phyloP scores from a whole-genome alignment of 2,113 vertebrate genomes.

The Cacatua alba region DNA sequence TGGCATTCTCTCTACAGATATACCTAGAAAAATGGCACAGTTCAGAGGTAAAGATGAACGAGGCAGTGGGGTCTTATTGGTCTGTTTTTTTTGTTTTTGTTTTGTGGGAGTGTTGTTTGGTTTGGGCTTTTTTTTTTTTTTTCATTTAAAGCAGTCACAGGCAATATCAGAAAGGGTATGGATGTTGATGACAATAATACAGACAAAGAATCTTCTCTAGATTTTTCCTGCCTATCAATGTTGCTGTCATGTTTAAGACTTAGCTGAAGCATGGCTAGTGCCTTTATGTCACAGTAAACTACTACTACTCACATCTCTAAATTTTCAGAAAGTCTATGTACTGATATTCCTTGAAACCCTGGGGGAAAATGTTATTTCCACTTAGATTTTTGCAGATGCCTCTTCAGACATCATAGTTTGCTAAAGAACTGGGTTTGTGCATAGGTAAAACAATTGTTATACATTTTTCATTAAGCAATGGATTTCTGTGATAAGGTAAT shows the following conservation, averaged over 20 bases:
- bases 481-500: background rate
- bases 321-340: background rate
- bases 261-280: background rate
- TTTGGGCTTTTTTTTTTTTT: background rate
- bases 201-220: background rate
- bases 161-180: background rate
- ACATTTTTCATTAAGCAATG: background rate
- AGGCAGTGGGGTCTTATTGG: background rate
- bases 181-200: background rate
- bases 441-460: background rate
- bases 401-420: background rate
- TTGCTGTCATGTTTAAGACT: background rate
- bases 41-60: background rate
- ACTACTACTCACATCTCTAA: background rate
- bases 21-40: background rate
- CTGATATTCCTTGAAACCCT: background rate
- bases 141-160: background rate
- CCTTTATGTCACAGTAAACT: background rate
- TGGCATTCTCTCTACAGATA: background rate
- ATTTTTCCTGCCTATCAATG: background rate
- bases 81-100: background rate
- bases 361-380: background rate
- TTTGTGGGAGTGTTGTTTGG: background rate
- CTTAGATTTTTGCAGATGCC: background rate
- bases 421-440: background rate